Evolutionary conservation across 2,113 vertebrate species (phyloP), one percentile per base, ranked within the genome.

Genomic region (Oryzias javanicus): DNA sequence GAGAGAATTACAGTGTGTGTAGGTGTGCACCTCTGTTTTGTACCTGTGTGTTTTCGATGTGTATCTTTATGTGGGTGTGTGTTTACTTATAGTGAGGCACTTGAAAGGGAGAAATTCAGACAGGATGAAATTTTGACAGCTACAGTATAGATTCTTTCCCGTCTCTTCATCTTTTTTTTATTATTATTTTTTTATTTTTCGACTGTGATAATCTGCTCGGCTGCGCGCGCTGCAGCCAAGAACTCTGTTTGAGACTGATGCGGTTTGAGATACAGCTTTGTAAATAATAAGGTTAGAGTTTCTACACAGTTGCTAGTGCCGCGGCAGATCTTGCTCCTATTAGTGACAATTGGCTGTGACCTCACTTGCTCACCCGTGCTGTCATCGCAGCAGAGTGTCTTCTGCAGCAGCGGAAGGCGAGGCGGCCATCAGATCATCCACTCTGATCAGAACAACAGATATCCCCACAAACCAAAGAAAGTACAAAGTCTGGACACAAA

Each of bases 111-210:
- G 76, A 74, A 63, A 60, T 41, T 80, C 75, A 87, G 86, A 86
- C 80, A 80, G 81, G 82, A 72, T 75, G 81, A 86, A 74, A 78
- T 86, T 57, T 88, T 91, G 90, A 92, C 90, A 91, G 90, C 87
- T 89, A 83, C 82, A 85, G 81, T 78, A 84, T 74, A 63, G 62
- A 65, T 71, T 72, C 60, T 86, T 86, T 81, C 78, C 70, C 59
- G 61, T 80, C 68, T 80, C 72, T 72, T 76, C 67, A 58, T 69
- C 20, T 35, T 57, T 49, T 40, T 35, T 40, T 22, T 22, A 22
- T 22, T 22, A 22, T 22, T 22, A 22, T 22, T 52, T 29, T 13
- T 45, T 44, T 15, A 35, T 58, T 73, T 69, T 56, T 52, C 60
- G 56, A 63, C 73, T 77, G 71, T 70, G 83, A 80, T 90, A 87